A percentile compares a stretch with the other conserved stretches of the same genome.
Evolutionary conservation across 2,113 vertebrate genomes (phyloP).

Genomic region (Hydrolagus affinis): DNA sequence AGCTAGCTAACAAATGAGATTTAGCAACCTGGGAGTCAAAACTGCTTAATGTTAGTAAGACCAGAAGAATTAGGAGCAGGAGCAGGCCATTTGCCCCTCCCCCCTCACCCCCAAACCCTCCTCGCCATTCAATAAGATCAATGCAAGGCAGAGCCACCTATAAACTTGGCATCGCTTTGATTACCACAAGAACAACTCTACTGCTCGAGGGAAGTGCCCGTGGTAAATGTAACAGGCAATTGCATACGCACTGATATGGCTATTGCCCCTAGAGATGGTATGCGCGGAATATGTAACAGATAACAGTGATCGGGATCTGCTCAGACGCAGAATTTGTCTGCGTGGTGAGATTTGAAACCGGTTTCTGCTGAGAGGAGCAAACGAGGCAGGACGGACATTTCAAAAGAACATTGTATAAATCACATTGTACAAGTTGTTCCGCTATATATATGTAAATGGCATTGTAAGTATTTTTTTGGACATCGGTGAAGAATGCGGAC

Average conservation of each 20-base stretch:
- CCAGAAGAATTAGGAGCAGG: too few species aligned
- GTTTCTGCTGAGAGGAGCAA: too few species aligned
- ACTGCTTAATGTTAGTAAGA: not conserved
- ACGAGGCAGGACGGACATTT: not conserved
- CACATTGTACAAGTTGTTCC: slow-evolving; percentile 14
- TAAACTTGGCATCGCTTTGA: too few species aligned
- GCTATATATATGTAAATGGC: slow-evolving; percentile 12
- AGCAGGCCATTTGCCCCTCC: too few species aligned
- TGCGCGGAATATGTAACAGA: not conserved
- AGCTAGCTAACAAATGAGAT: not conserved
- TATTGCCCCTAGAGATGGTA: slow-evolving; percentile 44
- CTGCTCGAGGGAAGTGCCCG: not conserved
- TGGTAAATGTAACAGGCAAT: slow-evolving; percentile 52
- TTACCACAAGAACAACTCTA: not conserved
- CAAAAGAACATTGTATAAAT: not conserved
- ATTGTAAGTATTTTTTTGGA: not conserved
- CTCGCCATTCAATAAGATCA: too few species aligned
- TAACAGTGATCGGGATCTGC: not conserved
- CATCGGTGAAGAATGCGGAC: not conserved
- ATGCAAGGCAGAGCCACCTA: not conserved
- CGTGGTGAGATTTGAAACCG: not conserved
- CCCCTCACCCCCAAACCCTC: too few species aligned
- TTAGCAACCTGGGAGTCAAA: not conserved
- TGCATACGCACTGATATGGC: slow-evolving; percentile 61
- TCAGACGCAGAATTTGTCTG: not conserved